phyloP scores from a whole-genome alignment of 2,113 vertebrate species.

The Pterocles gutturalis region DNA sequence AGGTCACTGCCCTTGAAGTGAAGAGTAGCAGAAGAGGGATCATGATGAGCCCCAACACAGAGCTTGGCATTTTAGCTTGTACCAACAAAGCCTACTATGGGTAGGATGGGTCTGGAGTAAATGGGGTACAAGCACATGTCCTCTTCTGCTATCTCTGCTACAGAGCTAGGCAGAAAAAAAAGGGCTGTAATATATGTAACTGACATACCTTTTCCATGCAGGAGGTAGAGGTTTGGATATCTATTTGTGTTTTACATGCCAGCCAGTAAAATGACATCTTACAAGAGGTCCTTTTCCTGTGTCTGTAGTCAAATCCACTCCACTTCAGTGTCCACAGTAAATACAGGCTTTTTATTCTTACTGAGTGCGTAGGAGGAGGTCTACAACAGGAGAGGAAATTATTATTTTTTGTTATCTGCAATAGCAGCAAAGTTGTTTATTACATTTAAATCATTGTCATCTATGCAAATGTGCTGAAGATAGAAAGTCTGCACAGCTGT shows the following conservation, averaged over 20 bases:
- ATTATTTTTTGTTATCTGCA: neutral
- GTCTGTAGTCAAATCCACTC: neutral
- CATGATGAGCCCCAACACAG: neutral
- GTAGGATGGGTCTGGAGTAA: neutral
- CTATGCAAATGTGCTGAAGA: neutral
- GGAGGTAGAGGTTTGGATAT: neutral
- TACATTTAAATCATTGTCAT: neutral
- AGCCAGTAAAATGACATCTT: neutral
- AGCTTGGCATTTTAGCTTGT: neutral
- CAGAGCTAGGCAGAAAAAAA: neutral
- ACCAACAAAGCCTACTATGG: neutral
- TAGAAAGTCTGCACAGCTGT: neutral
- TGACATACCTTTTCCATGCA: neutral
- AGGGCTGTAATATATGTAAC: neutral
- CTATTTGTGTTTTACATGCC: neutral
- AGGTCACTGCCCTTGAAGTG: neutral
- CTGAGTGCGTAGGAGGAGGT: neutral
- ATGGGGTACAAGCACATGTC: neutral
- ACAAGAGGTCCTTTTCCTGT: neutral
- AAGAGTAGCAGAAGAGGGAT: neutral
- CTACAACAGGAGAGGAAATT: neutral
- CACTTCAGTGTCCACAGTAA: neutral
- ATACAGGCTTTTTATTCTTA: neutral
- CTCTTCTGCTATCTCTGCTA: neutral
- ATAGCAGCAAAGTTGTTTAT: fast-evolving